Percentiles rank a stretch among this genome's conserved stretches.
Conservation (phyloP, 2,888 invertebrate genomes). For the Cheilosia vulpina region DNA sequence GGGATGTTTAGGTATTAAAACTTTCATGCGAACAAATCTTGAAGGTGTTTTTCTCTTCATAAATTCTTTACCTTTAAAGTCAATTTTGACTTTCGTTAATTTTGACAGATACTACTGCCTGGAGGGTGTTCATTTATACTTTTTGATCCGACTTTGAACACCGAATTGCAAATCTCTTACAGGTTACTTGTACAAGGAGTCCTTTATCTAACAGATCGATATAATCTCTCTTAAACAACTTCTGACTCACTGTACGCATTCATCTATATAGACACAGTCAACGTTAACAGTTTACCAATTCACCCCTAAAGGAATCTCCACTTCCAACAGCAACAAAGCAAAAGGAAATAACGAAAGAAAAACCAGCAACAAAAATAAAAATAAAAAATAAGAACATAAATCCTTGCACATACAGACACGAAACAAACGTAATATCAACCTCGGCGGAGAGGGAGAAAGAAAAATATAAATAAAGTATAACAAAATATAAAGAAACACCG, state of each 20-base stretch:
- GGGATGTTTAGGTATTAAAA: too few relatives aligned
- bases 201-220: not conserved
- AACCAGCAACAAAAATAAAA: conserved; percentile 19
- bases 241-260: conserved; percentile 53
- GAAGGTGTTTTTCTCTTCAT: too few relatives aligned
- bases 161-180: too few relatives aligned
- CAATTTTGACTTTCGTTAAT: too few relatives aligned
- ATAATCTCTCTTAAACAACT: not conserved
- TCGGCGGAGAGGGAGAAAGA: conserved; percentile 41
- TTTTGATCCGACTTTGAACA: too few relatives aligned
- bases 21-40: too few relatives aligned
- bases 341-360: conserved; percentile 41
- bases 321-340: conserved; percentile 32
- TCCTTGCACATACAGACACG: conserved; percentile 67
- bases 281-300: conserved; percentile 63
- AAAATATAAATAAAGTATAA: conserved; percentile 72
- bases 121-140: too few relatives aligned
- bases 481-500: conserved; percentile 41
- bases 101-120: too few relatives aligned
- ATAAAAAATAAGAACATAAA: conserved; percentile 57
- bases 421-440: conserved; percentile 68
- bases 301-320: conserved; percentile 52
- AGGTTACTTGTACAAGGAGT: not conserved
- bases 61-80: too few relatives aligned
- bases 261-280: conserved; percentile 50